Base-by-base conservation (phyloP, 2,113 vertebrate species). In the Thunnus thynnus region DNA sequence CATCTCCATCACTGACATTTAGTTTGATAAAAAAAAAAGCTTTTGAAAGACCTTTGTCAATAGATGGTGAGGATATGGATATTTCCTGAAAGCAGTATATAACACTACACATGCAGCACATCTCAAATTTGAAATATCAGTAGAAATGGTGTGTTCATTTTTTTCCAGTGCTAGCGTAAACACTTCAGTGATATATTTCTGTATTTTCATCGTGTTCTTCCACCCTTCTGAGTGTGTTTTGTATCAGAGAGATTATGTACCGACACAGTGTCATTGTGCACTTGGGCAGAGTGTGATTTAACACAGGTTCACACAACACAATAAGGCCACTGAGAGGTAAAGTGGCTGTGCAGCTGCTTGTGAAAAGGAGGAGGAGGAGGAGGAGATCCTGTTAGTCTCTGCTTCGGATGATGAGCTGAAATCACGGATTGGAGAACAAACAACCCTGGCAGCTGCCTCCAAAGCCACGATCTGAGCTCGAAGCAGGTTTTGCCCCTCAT, bases 401-500 rank as follows among this genome's bases (percentile, higher is more conserved):
- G 72, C 60, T 67, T 44, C 16, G 27, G 36, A 81, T 68, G 70
- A 72, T 61, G 79, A 70, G 72, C 48, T 56, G 70, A 87, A 77
- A 82, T 80, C 72, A 54, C 11, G 16, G 54, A 63, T 70, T 50
- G 11, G 55, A 80, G 75, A 72, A 75, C 85, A 85, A 86, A 83
- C 76, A 32, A 36, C 13, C 32, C 50, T 0, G 55, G 72, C 75
- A 36, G 85, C 78, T 10, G 47, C 72, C 54, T 82, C 80, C 55
- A 83, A 83, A 79, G 75, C 86, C 80, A 3, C 54, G 5, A 17
- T 60, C 64, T n/a, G 56, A 76, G 78, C 67, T 58, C 9, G 6
- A 13, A 72, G 81, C 67, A 48, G 51, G 79, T 69, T 22, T 0
- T 75, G 74, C 44, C 48, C 84, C 72, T 88, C 84, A 86, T 88